Percentiles rank a stretch among this genome's conserved stretches.
These are phyloP conservation scores for Pollachius pollachius DNA, from an alignment of 2,113 vertebrate genomes.

Conservation along the genomic window DNA sequence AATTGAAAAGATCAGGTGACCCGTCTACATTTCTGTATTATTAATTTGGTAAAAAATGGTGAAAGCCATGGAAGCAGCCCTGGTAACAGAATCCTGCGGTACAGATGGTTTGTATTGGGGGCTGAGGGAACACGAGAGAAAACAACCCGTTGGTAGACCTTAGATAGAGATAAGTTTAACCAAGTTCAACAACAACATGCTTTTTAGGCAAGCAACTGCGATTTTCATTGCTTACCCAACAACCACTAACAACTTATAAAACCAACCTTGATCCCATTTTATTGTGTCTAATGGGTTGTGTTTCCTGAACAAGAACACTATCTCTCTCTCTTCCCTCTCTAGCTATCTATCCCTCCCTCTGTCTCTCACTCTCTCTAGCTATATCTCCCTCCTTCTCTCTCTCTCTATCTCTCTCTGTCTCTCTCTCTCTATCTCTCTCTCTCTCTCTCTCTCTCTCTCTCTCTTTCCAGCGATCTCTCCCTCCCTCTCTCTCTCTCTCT, in stretches of 20 bases:
- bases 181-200: constrained; percentile 2
- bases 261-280: neutral
- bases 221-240: neutral
- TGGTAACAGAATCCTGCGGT: neutral
- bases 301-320: neutral
- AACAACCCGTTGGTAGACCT: neutral
- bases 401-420: too few relatives aligned
- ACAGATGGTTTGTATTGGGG: neutral
- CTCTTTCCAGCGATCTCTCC: too few relatives aligned
- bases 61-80: neutral
- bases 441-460: too few relatives aligned
- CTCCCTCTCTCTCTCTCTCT: neutral
- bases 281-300: neutral
- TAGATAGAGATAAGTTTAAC: neutral
- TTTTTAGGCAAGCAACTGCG: neutral
- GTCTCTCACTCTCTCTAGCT: neutral
- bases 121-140: neutral
- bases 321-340: too few relatives aligned
- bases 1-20: neutral
- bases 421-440: too few relatives aligned
- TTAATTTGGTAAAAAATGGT: neutral
- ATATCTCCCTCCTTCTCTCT: too few relatives aligned
- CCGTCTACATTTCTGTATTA: neutral
- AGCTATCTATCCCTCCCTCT: neutral
- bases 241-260: too few relatives aligned